phyloP scores from a whole-genome alignment of 2,888 invertebrate species.

The Apodemia mormo region DNA sequence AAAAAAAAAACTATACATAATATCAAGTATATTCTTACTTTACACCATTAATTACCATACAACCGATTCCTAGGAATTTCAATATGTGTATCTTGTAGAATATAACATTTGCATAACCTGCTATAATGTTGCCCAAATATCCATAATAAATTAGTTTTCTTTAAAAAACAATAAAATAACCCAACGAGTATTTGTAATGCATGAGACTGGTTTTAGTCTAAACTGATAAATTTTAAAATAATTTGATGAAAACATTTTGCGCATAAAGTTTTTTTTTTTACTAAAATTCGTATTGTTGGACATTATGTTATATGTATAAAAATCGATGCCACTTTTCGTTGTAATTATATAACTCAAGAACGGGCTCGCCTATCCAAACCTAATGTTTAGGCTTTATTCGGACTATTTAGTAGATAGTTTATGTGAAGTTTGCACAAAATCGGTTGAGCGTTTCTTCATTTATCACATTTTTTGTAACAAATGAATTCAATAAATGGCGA shows the following conservation, averaged over 20 bases:
- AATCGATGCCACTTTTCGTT: too few relatives aligned
- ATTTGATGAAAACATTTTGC: neutral
- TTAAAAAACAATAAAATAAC: neutral
- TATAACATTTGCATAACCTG: conserved; percentile 14
- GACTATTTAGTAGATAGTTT: too few relatives aligned
- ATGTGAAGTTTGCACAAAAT: too few relatives aligned
- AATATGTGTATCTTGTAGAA: conserved; percentile 1
- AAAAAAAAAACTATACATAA: neutral
- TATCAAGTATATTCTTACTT: neutral
- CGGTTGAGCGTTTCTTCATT: too few relatives aligned
- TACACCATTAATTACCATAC: neutral
- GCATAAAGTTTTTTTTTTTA: too few relatives aligned
- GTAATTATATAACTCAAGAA: too few relatives aligned
- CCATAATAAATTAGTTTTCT: conserved; percentile 2
- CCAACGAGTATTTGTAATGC: neutral
- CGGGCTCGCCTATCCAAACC: too few relatives aligned
- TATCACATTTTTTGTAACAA: too few relatives aligned
- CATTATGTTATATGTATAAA: too few relatives aligned
- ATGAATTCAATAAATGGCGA: too few relatives aligned
- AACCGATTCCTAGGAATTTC: neutral
- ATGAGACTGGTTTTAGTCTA: neutral
- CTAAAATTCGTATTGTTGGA: too few relatives aligned
- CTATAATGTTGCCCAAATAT: neutral
- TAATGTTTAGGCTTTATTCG: too few relatives aligned
- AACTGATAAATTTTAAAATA: neutral